Percentiles rank a stretch among this genome's conserved stretches.
These are phyloP conservation scores for Myanophis thanlyinensis DNA, from an alignment of 2,113 vertebrate species.

Conservation along the genomic window DNA sequence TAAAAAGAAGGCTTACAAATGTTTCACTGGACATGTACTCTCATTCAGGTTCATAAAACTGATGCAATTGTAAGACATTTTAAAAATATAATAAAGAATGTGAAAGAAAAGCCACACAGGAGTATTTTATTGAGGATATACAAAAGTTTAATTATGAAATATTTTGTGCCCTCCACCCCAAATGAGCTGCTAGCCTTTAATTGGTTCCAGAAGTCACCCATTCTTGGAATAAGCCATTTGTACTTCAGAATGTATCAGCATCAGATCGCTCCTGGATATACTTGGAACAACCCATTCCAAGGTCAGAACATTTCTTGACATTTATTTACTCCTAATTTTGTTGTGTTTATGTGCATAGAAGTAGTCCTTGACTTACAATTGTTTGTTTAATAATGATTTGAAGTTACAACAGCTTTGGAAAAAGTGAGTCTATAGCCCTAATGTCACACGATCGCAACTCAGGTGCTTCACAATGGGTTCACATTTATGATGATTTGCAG, in stretches of 20 bases:
- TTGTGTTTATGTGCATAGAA: background rate
- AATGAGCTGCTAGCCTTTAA: background rate
- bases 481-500: background rate
- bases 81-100: background rate
- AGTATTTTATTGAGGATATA: background rate
- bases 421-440: background rate
- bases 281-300: background rate
- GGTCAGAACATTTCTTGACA: background rate
- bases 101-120: background rate
- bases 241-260: background rate
- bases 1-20: background rate
- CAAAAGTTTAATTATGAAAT: background rate
- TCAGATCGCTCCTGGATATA: background rate
- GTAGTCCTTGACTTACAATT: background rate
- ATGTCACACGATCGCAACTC: background rate
- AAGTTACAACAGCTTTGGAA: background rate
- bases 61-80: background rate
- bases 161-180: background rate
- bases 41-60: background rate
- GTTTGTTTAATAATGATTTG: background rate
- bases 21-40: background rate
- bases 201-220: background rate
- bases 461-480: background rate
- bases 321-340: background rate
- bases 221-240: background rate